phyloP scores from a whole-genome alignment of 1,140 invertebrate genomes.

The Drosophila ohnishii region DNA sequence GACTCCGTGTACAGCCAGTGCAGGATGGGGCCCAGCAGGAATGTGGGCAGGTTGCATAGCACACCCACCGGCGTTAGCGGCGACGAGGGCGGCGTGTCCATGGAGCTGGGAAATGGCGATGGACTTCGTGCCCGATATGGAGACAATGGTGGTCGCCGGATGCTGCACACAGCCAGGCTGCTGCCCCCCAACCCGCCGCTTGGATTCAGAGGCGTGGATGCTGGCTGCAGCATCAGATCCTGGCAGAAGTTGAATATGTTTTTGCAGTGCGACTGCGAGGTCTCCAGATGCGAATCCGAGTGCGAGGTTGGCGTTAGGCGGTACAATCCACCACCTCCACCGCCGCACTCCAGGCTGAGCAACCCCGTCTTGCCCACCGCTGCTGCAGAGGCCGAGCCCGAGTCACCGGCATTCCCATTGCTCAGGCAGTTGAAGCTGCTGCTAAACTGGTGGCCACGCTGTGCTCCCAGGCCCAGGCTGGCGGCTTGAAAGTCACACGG shows the following conservation, averaged over 20 bases:
- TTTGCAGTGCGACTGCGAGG: constrained; percentile 58
- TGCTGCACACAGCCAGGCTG: constrained; percentile 52
- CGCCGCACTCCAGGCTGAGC: constrained; percentile 26
- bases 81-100: constrained; percentile 80
- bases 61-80: constrained; percentile 75
- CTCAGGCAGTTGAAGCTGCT: constrained; percentile 75
- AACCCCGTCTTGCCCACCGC: constrained; percentile 10
- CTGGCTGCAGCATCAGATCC: constrained; percentile 65
- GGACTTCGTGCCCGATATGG: constrained; percentile 75
- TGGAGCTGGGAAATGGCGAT: constrained; percentile 69
- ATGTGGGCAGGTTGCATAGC: constrained; percentile 84
- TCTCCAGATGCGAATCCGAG: constrained; percentile 76
- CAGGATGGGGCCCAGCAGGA: constrained; percentile 85
- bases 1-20: constrained; percentile 88
- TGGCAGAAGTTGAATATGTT: constrained; percentile 81
- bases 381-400: not conserved
- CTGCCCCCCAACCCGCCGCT: constrained; percentile 2
- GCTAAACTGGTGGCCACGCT: constrained; percentile 62
- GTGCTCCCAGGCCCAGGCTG: constrained; percentile 20
- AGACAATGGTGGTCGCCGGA: constrained; percentile 69
- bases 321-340: constrained; percentile 34
- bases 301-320: constrained; percentile 60
- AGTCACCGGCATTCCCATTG: constrained; percentile 42
- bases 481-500: constrained; percentile 44
- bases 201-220: constrained; percentile 23